Percentiles rank a stretch among this genome's conserved stretches.
phyloP scores from a whole-genome alignment of 2,888 invertebrate species.

The Cactoblastis cactorum region DNA sequence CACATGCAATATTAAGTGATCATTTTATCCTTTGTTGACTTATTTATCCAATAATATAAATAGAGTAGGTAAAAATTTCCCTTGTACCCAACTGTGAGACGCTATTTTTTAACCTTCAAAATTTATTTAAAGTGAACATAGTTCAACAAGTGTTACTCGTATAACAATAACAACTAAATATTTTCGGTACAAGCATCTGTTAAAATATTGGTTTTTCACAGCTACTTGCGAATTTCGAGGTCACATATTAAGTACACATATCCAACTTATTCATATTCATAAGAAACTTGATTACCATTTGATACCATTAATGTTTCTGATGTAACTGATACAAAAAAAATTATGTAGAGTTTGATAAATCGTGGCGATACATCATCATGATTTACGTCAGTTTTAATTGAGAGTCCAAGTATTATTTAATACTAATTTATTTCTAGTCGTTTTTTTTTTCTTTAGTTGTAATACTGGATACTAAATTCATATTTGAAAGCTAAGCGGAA shows the following conservation, averaged over 20 bases:
- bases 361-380: slow-evolving; percentile 3
- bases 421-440: background rate
- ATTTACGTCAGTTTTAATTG: slow-evolving; percentile 10
- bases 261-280: background rate
- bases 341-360: background rate
- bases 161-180: background rate
- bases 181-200: background rate
- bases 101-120: slow-evolving; percentile 1
- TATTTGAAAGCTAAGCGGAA: no score
- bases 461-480: no score
- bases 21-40: no score
- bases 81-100: background rate
- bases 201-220: slow-evolving; percentile 6
- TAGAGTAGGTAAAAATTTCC: background rate
- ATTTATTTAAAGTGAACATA: background rate
- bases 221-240: slow-evolving; percentile 3
- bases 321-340: background rate
- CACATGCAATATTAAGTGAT: no score
- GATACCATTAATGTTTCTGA: background rate
- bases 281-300: background rate
- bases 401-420: background rate
- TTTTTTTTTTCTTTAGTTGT: no score
- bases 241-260: background rate
- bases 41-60: background rate
- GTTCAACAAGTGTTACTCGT: background rate